Evolutionary conservation across 64 coral and sea anemone species (phyloP).

Genomic region (Anthopleura sola): DNA sequence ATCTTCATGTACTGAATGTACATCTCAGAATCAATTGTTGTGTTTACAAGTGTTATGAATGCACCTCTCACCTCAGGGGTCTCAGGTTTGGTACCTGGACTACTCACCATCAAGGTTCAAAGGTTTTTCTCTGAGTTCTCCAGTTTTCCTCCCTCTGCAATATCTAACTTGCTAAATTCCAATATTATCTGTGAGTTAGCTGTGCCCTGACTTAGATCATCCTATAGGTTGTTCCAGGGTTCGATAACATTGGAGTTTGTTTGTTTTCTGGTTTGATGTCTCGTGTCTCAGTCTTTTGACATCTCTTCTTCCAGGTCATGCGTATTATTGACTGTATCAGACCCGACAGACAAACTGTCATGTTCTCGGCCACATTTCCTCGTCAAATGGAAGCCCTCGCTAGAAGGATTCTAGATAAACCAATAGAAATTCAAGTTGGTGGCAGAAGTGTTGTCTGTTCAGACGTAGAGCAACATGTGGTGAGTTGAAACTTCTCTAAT

Average conservation of each 20-base stretch:
- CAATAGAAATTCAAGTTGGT: slow-evolving; percentile 92
- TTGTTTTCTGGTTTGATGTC: too few relatives aligned
- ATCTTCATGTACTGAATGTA: neutral
- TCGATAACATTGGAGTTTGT: too few relatives aligned
- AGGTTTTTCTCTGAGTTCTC: too few relatives aligned
- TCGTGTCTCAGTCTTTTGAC: neutral
- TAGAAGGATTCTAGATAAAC: slow-evolving; percentile 79
- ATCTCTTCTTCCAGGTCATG: slow-evolving; percentile 71
- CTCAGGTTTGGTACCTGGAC: too few relatives aligned
- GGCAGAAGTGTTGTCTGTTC: slow-evolving; percentile 90
- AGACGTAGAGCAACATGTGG: slow-evolving; percentile 82
- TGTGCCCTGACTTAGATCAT: too few relatives aligned
- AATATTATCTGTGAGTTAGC: too few relatives aligned
- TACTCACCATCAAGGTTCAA: too few relatives aligned
- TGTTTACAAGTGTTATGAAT: neutral
- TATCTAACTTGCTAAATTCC: too few relatives aligned
- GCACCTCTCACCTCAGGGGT: too few relatives aligned
- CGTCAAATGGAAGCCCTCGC: slow-evolving; percentile 95
- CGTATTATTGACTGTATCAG: slow-evolving; percentile 95
- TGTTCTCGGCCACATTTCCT: slow-evolving; percentile 97
- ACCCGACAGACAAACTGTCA: slow-evolving; percentile 86
- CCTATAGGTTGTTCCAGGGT: too few relatives aligned
- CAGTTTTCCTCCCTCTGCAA: too few relatives aligned
- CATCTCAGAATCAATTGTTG: neutral
- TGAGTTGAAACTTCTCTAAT: slow-evolving; percentile 26